Evolutionary conservation across 2,113 vertebrate genomes (phyloP).

Genomic region (Salvelinus namaycush): DNA sequence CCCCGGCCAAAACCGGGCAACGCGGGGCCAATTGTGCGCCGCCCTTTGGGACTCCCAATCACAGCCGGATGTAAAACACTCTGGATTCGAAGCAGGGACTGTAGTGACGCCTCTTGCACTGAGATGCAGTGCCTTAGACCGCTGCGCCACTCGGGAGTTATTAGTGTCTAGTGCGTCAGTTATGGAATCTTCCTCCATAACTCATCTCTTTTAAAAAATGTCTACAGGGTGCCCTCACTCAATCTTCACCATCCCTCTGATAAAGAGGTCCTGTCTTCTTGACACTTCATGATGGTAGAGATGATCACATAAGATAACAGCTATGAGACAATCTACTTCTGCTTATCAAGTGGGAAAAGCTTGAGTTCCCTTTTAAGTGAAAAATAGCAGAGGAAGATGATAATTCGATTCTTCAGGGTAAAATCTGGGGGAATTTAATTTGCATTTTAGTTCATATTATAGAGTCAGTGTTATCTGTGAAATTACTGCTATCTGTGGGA

Average conservation of each 20-base stretch:
- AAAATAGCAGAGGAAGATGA: conserved; percentile 60
- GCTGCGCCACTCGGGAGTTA: not conserved
- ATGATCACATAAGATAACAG: conserved; percentile 63
- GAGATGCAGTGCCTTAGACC: too few species aligned
- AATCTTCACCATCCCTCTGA: conserved; percentile 16
- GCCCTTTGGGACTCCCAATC: too few species aligned
- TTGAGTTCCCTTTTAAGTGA: conserved; percentile 58
- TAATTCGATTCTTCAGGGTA: conserved; percentile 70
- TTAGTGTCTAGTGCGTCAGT: not conserved
- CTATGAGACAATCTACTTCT: conserved; percentile 44
- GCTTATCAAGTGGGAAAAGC: conserved; percentile 63
- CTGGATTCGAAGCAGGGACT: too few species aligned
- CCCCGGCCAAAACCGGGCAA: too few species aligned
- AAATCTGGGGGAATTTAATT: conserved; percentile 64
- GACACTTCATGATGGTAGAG: conserved; percentile 47
- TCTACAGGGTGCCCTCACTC: conserved; percentile 4
- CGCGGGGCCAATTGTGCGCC: too few species aligned
- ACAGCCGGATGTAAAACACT: too few species aligned
- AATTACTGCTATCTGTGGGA: conserved; percentile 67
- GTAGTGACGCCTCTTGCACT: too few species aligned
- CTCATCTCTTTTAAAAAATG: conserved; percentile 5
- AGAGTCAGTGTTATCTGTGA: conserved; percentile 71
- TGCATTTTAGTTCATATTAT: conserved; percentile 68
- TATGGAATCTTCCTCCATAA: not conserved
- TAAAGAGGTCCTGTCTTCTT: conserved; percentile 48